These are phyloP conservation scores for Leptarthrus brevirostris DNA, from an alignment of 2,888 invertebrate genomes.

Conservation along the genomic window DNA sequence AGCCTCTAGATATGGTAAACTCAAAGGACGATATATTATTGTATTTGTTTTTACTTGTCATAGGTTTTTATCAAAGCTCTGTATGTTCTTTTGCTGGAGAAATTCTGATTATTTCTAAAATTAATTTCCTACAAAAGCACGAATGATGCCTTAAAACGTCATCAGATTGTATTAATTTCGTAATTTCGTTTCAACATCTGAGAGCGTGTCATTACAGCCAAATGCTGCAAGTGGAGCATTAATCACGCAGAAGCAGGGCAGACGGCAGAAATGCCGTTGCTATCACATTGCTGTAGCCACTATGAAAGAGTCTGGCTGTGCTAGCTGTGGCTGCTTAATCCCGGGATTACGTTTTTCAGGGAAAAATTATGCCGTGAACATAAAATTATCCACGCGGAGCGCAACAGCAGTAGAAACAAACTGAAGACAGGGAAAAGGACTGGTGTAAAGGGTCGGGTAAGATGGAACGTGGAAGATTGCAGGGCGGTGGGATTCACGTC, in stretches of 20 bases:
- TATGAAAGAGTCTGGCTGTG: neutral
- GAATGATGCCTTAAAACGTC: neutral
- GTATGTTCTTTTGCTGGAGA: too few relatives aligned
- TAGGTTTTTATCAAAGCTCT: too few relatives aligned
- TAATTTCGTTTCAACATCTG: conserved; percentile 14
- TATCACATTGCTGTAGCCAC: neutral
- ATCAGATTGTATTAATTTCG: conserved; percentile 33
- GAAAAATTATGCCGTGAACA: conserved; percentile 31
- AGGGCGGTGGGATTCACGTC: conserved; percentile 38
- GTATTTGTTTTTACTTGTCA: too few relatives aligned
- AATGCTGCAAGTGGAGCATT: conserved; percentile 28
- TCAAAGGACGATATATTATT: too few relatives aligned
- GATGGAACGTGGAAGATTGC: conserved; percentile 16
- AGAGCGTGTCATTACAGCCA: conserved; percentile 37
- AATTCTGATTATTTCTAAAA: too few relatives aligned
- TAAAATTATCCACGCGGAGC: conserved; percentile 38
- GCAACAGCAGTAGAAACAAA: conserved; percentile 1
- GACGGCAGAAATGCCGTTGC: neutral
- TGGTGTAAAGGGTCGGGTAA: neutral
- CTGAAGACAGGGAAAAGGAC: neutral
- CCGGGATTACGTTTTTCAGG: conserved; percentile 38
- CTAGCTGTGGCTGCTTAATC: conserved; percentile 4
- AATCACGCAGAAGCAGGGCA: neutral
- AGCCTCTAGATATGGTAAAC: too few relatives aligned
- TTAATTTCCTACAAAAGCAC: too few relatives aligned